Evolutionary conservation across 2,888 invertebrate genomes (phyloP).

Genomic region (Cryptosula pallasiana): DNA sequence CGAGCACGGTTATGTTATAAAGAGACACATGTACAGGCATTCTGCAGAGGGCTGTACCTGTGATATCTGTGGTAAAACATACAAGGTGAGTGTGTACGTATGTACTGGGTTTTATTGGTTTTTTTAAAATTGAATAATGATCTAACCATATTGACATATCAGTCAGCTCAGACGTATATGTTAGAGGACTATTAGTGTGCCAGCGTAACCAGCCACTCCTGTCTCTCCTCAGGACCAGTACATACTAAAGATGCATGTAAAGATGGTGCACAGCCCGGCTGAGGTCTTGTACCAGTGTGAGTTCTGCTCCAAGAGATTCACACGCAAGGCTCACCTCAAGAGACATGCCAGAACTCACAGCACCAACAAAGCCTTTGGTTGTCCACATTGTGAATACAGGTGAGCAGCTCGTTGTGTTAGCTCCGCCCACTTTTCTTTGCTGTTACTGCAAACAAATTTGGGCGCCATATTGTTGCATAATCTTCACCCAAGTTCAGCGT

Average conservation of each 20-base stretch:
- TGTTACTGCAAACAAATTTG: too few species aligned
- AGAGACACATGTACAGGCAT: slow-evolving; percentile 52
- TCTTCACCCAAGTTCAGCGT: too few species aligned
- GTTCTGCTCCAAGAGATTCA: slow-evolving; percentile 52
- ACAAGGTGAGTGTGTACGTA: slow-evolving; percentile 45
- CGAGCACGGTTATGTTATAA: slow-evolving; percentile 52
- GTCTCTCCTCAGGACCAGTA: slow-evolving; percentile 48
- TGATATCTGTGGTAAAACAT: slow-evolving; percentile 51
- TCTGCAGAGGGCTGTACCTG: slow-evolving; percentile 47
- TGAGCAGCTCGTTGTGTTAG: slow-evolving; percentile 28
- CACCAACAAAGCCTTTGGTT: slow-evolving; percentile 52
- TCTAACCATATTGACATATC: too few species aligned
- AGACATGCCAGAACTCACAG: slow-evolving; percentile 53
- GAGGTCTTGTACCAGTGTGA: slow-evolving; percentile 52
- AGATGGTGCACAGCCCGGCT: slow-evolving; percentile 54
- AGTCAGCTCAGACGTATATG: too few species aligned
- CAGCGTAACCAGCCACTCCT: too few species aligned
- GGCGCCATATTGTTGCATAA: neutral
- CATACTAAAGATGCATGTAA: slow-evolving; percentile 54
- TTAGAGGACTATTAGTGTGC: too few species aligned
- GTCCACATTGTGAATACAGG: slow-evolving; percentile 53
- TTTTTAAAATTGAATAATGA: too few species aligned
- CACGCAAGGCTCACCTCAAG: slow-evolving; percentile 53
- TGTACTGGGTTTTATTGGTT: too few species aligned
- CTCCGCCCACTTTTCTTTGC: too few species aligned